Evolutionary conservation across 2,113 vertebrate species (phyloP).

Genomic region (Tricholaema leucomelas): DNA sequence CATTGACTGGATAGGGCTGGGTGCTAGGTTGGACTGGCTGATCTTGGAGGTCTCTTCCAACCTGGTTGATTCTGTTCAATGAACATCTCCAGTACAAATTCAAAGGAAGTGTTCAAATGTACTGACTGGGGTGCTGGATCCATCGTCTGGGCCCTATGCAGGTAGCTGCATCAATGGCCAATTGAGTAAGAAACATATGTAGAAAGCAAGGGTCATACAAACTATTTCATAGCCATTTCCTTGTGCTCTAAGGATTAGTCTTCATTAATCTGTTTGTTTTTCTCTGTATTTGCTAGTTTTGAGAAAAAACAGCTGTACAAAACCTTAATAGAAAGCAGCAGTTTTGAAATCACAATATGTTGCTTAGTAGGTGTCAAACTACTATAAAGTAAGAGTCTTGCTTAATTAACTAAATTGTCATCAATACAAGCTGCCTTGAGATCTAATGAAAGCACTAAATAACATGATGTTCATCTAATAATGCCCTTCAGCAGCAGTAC

Average conservation of each 20-base stretch:
- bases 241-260: not conserved
- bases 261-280: not conserved
- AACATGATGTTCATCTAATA: not conserved
- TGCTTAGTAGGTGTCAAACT: not conserved
- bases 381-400: not conserved
- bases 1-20: too few species aligned
- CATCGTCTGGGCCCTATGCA: not conserved
- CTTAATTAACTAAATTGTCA: slow-evolving; percentile 26
- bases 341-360: not conserved
- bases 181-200: not conserved
- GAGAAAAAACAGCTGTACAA: not conserved
- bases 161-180: not conserved
- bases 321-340: not conserved
- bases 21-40: too few species aligned
- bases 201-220: not conserved
- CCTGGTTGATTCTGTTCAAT: too few species aligned
- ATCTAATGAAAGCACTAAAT: not conserved
- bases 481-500: not conserved
- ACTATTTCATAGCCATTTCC: not conserved
- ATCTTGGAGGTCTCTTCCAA: too few species aligned
- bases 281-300: not conserved
- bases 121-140: not conserved
- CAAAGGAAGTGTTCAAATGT: not conserved
- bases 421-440: not conserved
- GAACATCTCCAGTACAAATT: not conserved